Evolutionary conservation across 1,140 invertebrate species (phyloP).

Genomic region (Orius insidiosus): DNA sequence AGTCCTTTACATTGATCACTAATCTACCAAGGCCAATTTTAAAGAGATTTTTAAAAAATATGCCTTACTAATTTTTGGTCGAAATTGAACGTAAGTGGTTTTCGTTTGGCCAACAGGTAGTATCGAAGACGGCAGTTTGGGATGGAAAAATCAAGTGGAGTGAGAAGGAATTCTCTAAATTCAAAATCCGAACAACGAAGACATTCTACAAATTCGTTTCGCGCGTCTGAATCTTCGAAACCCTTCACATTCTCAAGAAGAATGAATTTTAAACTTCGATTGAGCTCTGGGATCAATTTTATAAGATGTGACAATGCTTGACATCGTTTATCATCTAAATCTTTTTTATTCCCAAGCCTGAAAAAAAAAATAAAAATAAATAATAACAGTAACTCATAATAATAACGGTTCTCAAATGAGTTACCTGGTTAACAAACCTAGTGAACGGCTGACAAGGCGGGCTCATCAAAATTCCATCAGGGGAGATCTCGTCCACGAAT

Average conservation of each 20-base stretch:
- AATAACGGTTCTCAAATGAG: no score
- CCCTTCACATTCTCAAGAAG: slow-evolving; percentile 90
- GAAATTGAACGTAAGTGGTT: slow-evolving; percentile 24
- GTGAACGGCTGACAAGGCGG: slow-evolving; percentile 94
- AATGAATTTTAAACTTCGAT: slow-evolving; percentile 52
- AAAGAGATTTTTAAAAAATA: no score
- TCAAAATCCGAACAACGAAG: slow-evolving; percentile 41
- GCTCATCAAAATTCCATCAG: slow-evolving; percentile 79
- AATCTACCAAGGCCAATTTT: no score
- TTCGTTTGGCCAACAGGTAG: slow-evolving; percentile 64
- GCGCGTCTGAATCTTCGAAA: slow-evolving; percentile 69
- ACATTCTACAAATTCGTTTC: slow-evolving; percentile 44
- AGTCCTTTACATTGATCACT: no score
- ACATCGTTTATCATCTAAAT: slow-evolving; percentile 49
- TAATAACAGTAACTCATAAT: neutral
- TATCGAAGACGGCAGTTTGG: slow-evolving; percentile 81
- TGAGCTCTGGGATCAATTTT: slow-evolving; percentile 35
- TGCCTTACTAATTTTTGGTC: slow-evolving; percentile 22
- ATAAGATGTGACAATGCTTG: slow-evolving; percentile 53
- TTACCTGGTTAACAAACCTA: slow-evolving; percentile 43
- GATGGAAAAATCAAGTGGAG: slow-evolving; percentile 65
- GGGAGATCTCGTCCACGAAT: slow-evolving; percentile 44
- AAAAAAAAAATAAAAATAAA: slow-evolving; percentile 19
- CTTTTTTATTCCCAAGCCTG: slow-evolving; percentile 41
- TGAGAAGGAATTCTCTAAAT: slow-evolving; percentile 73